Evolutionary conservation across 1,140 invertebrate genomes (phyloP).

Genomic region (Fragariocoptes setiger): DNA sequence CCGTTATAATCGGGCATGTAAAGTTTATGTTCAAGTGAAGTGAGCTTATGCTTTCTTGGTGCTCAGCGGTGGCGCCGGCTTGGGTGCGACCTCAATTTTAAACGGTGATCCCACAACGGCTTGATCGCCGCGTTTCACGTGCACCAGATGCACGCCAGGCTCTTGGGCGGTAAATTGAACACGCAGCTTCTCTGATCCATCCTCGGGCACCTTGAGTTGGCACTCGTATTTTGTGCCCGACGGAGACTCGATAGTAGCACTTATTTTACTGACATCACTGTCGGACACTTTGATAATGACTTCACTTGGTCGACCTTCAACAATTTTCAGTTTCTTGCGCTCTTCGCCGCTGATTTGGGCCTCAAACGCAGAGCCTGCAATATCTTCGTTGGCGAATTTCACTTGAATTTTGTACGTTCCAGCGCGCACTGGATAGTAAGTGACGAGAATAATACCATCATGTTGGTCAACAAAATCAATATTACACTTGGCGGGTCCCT

Average conservation of each 20-base stretch:
- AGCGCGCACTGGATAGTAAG: conserved; percentile 68
- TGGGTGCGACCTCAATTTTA: conserved; percentile 45
- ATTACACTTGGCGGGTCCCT: conserved; percentile 84
- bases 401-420: conserved; percentile 85
- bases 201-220: conserved; percentile 68
- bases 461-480: conserved; percentile 76
- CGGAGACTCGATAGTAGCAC: conserved; percentile 45
- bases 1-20: too few species aligned
- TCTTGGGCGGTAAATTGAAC: conserved; percentile 90
- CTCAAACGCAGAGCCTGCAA: conserved; percentile 71
- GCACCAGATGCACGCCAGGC: conserved; percentile 66
- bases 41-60: too few species aligned
- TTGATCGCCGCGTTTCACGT: conserved; percentile 67
- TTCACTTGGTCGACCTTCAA: conserved; percentile 76
- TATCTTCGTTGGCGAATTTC: conserved; percentile 79
- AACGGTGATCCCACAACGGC: conserved; percentile 88
- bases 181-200: conserved; percentile 77
- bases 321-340: conserved; percentile 75
- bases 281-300: conserved; percentile 80
- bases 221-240: conserved; percentile 36
- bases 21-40: too few species aligned
- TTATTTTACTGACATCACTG: conserved; percentile 53
- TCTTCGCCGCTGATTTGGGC: conserved; percentile 68
- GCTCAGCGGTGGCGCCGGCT: too few species aligned
- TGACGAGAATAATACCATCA: conserved; percentile 71